A percentile compares a stretch with the other conserved stretches of the same genome.
Evolutionary conservation across 2,113 vertebrate species (phyloP).

Genomic region (Plecotus auritus): DNA sequence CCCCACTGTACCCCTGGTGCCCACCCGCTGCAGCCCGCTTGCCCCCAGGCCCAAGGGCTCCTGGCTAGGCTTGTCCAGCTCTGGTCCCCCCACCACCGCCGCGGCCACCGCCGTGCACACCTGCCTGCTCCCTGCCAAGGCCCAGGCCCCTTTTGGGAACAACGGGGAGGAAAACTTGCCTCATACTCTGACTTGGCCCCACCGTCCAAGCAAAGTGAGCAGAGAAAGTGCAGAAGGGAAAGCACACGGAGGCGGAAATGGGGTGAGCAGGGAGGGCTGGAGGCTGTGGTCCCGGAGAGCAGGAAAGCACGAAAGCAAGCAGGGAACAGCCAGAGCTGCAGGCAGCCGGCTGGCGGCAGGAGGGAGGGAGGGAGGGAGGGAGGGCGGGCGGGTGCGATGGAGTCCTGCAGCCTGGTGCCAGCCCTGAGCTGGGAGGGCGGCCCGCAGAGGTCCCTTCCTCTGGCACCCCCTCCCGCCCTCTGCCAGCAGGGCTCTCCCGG

Average conservation of each 20-base stretch:
- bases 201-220: not conserved
- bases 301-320: not conserved
- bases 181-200: slow-evolving; percentile 56
- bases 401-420: slow-evolving; percentile 46
- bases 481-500: slow-evolving; percentile 76
- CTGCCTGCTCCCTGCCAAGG: slow-evolving; percentile 24
- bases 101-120: not conserved
- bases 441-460: slow-evolving; percentile 64
- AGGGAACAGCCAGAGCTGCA: not conserved
- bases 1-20: slow-evolving; percentile 43
- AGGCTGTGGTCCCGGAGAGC: not conserved
- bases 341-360: not conserved
- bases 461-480: slow-evolving; percentile 72
- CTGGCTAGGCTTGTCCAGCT: not conserved
- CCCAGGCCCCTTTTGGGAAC: not conserved
- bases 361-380: not conserved
- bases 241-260: not conserved
- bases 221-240: slow-evolving; percentile 7
- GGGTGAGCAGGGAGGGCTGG: not conserved
- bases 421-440: slow-evolving; percentile 53
- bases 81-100: not conserved
- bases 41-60: slow-evolving; percentile 50
- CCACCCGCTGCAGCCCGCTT: slow-evolving; percentile 34
- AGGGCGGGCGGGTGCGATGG: not conserved
- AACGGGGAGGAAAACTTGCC: slow-evolving; percentile 31